Evolutionary conservation across 2,888 invertebrate genomes (phyloP), one percentile per base, ranked within the genome.

Genomic region (Leptopilina drosophilae): DNA sequence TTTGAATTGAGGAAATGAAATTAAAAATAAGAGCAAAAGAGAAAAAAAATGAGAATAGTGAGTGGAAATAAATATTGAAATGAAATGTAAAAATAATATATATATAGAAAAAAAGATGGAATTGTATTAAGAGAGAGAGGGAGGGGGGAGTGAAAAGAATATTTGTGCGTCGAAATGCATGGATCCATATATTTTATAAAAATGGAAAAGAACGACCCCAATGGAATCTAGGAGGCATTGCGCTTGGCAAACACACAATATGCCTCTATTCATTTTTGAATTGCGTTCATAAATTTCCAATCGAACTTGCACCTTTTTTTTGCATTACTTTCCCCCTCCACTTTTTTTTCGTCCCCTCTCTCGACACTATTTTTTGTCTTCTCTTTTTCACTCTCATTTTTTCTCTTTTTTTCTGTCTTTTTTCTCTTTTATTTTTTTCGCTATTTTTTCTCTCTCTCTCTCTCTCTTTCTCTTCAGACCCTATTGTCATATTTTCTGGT

Each of bases 201-300:
- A 33, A 53, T 69, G 49, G 69, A 69, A 69, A 14, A 73, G 33
- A 33, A 33, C 49, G 8, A 8, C 20, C 12, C 49, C 46, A 9
- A 46, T 20, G 53, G 56, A n/a, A 14, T 26, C n/a, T 33, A 56
- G 33, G 8, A 14, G 33, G 69, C 46, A 67, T 15, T 15, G 67
- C 49, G 15, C 42, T 46, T 67, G 15, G 9, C 56, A 14, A 11
- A 56, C 33, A 53, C 33, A 73, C 33, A 73, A 56, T 73, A 67
- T 56, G 33, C 33, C 9, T 42, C 42, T 42, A 73, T 73, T 56
- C 33, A 73, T 40, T 53, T 73, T 73, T 40, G 26, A 56, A 56
- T 73, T 33, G 56, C 33, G 5, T 26, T 73, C 40, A 73, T 73
- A 56, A 73, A 73, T 73, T 73, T 59, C 11, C 56, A 56, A 73